Evolutionary conservation across 2,888 invertebrate species (phyloP), one percentile per base, ranked within the genome.

Genomic region (Stenoptilia bipunctidactyla): DNA sequence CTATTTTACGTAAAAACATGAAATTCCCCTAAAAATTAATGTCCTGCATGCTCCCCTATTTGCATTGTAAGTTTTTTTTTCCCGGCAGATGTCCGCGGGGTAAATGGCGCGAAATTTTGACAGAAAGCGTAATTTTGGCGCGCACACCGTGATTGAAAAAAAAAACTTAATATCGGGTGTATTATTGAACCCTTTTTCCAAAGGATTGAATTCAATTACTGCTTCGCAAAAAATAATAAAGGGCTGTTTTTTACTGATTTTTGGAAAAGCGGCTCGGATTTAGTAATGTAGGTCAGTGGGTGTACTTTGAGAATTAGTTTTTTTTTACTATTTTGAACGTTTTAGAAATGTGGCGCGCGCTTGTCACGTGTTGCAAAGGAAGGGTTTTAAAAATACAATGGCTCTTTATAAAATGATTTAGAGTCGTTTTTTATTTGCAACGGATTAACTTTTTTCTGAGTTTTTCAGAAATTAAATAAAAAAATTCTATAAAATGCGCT

Each of bases 41-140:
- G 73, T 75, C 63, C 60, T 56, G 56, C 56, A 49, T 56, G 57
- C 61, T 60, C 76, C 79, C 79, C 75, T 77, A 82, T 82, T 82
- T 82, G 77, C 77, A 80, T 82, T 83, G 82, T 77, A 69, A 74
- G 53, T 76, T 79, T 77, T 66, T 62, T 58, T 49, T 46, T 50
- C 43, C 50, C 64, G 64, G 72, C 83, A 83, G 80, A 80, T 83
- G 83, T 66, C 68, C 68, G 53, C 43, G 58, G 56, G 54, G 61
- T 75, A 77, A 82, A 83, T 82, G 80, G 80, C 76, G 80, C 82
- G 80, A 77, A 73, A 75, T 82, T 82, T 82, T 82, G 77, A 77
- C 74, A 79, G 72, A 60, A 70, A 71, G 69, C 69, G 62, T 71
- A 76, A 79, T 79, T 77, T 73, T 67, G 63, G 60, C 66, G 62